A percentile compares a stretch with the other conserved stretches of the same genome.
Evolutionary conservation across 2,113 vertebrate species (phyloP).

Genomic region (Toxotes chatareus): DNA sequence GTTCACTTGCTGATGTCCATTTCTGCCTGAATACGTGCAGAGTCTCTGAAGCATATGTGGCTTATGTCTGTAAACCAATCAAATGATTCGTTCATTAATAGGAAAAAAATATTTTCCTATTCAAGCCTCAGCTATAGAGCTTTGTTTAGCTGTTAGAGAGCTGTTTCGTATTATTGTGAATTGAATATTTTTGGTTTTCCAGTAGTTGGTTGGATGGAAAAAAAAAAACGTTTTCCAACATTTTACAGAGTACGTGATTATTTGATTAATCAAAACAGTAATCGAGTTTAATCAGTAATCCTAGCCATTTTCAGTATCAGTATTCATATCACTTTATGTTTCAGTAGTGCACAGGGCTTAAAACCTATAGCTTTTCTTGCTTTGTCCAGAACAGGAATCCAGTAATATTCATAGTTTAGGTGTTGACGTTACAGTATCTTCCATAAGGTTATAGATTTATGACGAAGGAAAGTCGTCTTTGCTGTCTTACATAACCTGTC

Average conservation of each 20-base stretch:
- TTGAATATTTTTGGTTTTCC: neutral
- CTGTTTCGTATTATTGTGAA: neutral
- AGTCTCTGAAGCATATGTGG: neutral
- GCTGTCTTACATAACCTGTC: constrained; percentile 47
- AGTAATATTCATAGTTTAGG: constrained; percentile 20
- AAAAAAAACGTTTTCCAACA: neutral
- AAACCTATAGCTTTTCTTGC: neutral
- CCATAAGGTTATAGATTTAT: constrained; percentile 38
- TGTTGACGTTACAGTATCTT: constrained; percentile 42
- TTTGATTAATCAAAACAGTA: neutral
- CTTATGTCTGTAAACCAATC: too few species aligned
- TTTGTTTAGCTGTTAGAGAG: neutral
- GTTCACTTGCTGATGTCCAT: neutral
- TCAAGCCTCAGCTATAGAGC: neutral
- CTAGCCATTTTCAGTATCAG: neutral
- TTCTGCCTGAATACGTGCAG: neutral
- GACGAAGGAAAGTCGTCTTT: constrained; percentile 36
- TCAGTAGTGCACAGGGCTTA: neutral
- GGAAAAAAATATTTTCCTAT: neutral
- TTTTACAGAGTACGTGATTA: neutral
- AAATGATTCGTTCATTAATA: neutral
- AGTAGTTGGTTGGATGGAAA: neutral
- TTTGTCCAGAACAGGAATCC: neutral
- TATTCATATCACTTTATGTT: neutral
- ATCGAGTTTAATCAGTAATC: neutral